These are phyloP conservation scores for human (Homo sapiens) DNA, from an alignment of 2,113 vertebrate genomes.

Conservation along the genomic window DNA sequence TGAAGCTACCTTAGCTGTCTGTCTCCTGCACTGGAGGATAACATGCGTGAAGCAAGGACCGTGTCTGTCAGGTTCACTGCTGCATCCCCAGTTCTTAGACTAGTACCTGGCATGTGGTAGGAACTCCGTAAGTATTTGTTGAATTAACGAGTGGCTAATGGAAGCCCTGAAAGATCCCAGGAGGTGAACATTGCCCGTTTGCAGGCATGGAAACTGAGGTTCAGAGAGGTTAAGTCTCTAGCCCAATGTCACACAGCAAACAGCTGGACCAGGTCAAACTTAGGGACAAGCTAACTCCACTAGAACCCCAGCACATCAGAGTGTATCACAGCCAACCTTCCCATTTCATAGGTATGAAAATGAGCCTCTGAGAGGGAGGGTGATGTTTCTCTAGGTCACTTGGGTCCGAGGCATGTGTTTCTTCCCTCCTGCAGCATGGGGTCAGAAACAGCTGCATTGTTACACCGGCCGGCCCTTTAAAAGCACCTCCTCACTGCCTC, in stretches of 20 bases:
- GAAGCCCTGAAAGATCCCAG: neutral
- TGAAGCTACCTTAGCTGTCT: neutral
- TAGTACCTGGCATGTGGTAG: neutral
- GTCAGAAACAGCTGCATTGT: neutral
- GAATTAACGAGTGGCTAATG: neutral
- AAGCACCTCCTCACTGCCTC: neutral
- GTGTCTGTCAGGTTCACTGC: accelerated
- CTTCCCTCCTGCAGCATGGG: accelerated
- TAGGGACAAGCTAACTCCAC: neutral
- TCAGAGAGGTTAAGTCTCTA: neutral
- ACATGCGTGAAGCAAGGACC: neutral
- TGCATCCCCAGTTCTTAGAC: neutral
- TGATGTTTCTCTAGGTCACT: neutral
- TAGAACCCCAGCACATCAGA: neutral
- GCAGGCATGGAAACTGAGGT: neutral
- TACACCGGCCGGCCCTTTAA: neutral
- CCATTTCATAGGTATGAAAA: neutral
- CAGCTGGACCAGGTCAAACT: neutral
- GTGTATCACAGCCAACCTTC: neutral
- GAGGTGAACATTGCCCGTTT: neutral
- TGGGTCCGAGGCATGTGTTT: neutral
- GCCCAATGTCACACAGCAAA: neutral
- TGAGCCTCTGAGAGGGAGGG: neutral
- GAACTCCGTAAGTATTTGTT: neutral
- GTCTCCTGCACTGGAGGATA: neutral